Base-by-base conservation (phyloP, 2,797 vertebrate genomes). In the Gymnopithys bicolor region DNA sequence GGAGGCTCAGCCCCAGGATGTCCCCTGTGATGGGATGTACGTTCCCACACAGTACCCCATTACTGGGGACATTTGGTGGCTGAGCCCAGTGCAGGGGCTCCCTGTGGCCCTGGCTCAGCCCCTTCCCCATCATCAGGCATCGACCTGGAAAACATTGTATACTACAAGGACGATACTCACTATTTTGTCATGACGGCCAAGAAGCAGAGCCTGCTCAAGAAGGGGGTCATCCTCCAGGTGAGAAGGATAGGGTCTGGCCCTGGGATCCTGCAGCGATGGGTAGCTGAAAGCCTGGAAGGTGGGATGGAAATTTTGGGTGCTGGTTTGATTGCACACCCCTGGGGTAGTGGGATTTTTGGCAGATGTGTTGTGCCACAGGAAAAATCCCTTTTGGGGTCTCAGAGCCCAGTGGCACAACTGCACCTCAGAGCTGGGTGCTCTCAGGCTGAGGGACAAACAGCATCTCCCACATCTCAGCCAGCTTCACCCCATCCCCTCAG, bases 101-200 rank as follows among this genome's bases (percentile, higher is more conserved):
- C 43, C 43, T 0, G 1, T 39, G 13, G 53, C 18, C n/a, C 23
- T 81, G 62, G 63, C 87, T 96, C 87, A 93, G 69, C 41, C 30
- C 80, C 21, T 91, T 70, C 32, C 58, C 51, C 46, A 1, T 35
- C 69, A 21, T 5, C 97, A 99, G 99, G 98, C 84, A 99, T 99
- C 51, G 99, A 99, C 97, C 87, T 99, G 97, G 99, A 99, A 96
- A 99, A 99, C 96, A 99, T 99, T 1, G 99, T 99, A 55, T 99
- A 99, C 98, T 99, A 99, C 96, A 99, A 99, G 97, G 99, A 99
- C 2, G 99, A 99, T 90, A 99, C 99, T 46, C 99, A 99, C 97
- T 99, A 99, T 93, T 99, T 99, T 28, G 99, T 99, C 95, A 99
- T 99, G 99, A 99, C 99, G 35, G 99, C 99, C 97, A 99, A 99